A percentile compares a stretch with the other conserved stretches of the same genome.
Evolutionary conservation across 1,140 invertebrate genomes (phyloP).

Genomic region (Portunus trituberculatus): DNA sequence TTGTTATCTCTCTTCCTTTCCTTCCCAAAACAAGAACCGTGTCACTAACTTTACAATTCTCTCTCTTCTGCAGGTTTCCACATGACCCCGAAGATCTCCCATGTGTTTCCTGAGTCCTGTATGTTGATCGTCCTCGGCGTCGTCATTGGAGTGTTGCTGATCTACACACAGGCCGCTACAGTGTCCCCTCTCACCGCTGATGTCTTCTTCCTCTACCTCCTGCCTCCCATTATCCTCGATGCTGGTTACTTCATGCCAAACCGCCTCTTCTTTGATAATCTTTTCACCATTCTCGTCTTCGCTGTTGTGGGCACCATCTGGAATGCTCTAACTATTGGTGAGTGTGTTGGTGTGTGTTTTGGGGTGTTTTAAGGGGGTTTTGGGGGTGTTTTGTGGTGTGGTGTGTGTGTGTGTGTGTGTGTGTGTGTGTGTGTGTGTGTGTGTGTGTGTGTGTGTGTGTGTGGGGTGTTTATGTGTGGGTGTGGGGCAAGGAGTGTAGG

Average conservation of each 20-base stretch:
- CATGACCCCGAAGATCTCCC: conserved; percentile 92
- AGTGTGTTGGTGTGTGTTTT: conserved; percentile 79
- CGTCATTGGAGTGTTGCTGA: conserved; percentile 91
- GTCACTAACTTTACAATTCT: background rate
- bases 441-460: too few species aligned
- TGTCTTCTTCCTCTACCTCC: conserved; percentile 97
- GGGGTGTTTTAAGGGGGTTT: background rate
- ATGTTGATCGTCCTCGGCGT: conserved; percentile 97
- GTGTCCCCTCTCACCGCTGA: conserved; percentile 95
- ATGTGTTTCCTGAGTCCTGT: conserved; percentile 97
- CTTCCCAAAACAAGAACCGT: background rate
- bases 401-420: too few species aligned
- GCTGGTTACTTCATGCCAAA: conserved; percentile 99
- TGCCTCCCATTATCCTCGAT: conserved; percentile 97
- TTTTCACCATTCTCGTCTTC: conserved; percentile 97
- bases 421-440: too few species aligned
- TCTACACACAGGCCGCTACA: conserved; percentile 88
- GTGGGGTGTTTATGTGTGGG: too few species aligned
- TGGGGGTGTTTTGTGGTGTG: background rate
- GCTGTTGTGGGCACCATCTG: conserved; percentile 98
- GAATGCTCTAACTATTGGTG: conserved; percentile 97
- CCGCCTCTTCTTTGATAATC: conserved; percentile 95
- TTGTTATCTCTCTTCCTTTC: background rate
- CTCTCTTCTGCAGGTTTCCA: conserved; percentile 88
- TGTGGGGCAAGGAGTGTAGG: too few species aligned